Evolutionary conservation across 2,797 vertebrate genomes (phyloP).

Genomic region (Danio jaintianensis): DNA sequence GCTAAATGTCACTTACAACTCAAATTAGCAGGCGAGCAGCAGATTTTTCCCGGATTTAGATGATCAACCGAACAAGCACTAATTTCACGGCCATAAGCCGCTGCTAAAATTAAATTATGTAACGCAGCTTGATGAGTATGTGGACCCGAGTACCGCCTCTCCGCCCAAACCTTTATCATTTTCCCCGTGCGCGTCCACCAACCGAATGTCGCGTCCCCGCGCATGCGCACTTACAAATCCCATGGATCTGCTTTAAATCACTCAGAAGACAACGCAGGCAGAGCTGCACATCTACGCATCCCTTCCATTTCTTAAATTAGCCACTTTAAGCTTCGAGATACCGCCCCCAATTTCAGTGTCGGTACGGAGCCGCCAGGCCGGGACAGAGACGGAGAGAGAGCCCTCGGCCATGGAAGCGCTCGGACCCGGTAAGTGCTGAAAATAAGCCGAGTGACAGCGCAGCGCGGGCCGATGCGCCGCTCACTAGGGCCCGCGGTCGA

Average conservation of each 20-base stretch:
- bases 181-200: constrained; percentile 51
- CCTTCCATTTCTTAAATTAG: constrained; percentile 82
- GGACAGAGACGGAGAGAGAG: constrained; percentile 90
- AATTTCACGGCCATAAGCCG: not conserved
- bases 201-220: constrained; percentile 55
- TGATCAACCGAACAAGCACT: not conserved
- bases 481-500: constrained; percentile 78
- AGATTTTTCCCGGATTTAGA: not conserved
- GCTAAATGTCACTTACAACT: constrained; percentile 6
- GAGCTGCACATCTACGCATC: constrained; percentile 67
- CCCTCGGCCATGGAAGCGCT: constrained; percentile 96
- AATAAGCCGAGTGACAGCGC: constrained; percentile 61
- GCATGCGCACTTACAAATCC: constrained; percentile 79
- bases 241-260: constrained; percentile 74
- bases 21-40: not conserved
- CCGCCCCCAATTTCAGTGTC: constrained; percentile 89
- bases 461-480: constrained; percentile 66
- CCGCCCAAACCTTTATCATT: constrained; percentile 47
- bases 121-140: not conserved
- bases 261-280: constrained; percentile 72
- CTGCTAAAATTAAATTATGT: not conserved
- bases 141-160: not conserved
- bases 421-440: constrained; percentile 91
- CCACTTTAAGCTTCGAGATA: constrained; percentile 86
- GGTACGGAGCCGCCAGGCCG: constrained; percentile 90